A percentile compares a stretch with the other conserved stretches of the same genome.
Conservation (phyloP, 2,888 invertebrate species). For the Drosophila prolongata region DNA sequence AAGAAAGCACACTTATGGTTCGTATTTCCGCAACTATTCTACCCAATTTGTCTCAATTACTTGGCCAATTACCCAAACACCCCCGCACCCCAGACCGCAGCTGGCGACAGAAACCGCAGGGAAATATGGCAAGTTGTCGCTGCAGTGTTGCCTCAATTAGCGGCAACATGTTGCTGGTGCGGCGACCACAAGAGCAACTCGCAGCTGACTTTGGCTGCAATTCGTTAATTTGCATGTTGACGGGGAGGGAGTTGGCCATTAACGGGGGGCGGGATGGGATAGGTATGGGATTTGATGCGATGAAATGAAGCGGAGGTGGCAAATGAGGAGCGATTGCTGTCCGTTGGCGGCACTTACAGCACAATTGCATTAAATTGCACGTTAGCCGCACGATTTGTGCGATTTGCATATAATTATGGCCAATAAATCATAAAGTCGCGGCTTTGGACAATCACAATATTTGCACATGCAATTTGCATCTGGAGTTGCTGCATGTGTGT, state of each 20-base stretch:
- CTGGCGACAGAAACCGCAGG: constrained; percentile 31
- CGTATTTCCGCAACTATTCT: constrained; percentile 2
- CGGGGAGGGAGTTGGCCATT: constrained; percentile 19
- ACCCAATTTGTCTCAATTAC: constrained; percentile 23
- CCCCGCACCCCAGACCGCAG: constrained; percentile 4
- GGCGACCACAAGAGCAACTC: constrained; percentile 40
- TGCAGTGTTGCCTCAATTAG: constrained; percentile 55
- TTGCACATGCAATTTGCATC: constrained; percentile 57
- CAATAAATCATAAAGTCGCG: constrained; percentile 72
- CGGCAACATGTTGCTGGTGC: constrained; percentile 59
- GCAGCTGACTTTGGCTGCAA: constrained; percentile 44
- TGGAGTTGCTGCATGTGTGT: background rate
- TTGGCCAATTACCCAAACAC: constrained; percentile 17
- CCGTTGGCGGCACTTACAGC: constrained; percentile 59
- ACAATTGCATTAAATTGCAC: constrained; percentile 69
- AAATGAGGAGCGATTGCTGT: constrained; percentile 33
- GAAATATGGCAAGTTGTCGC: constrained; percentile 39
- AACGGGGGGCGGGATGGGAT: constrained; percentile 44
- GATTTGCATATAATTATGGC: constrained; percentile 67
- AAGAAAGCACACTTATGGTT: background rate
- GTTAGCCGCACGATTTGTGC: constrained; percentile 43
- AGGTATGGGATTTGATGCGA: constrained; percentile 19
- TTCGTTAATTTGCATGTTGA: constrained; percentile 69
- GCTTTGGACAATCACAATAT: constrained; percentile 77
- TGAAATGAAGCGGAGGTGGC: constrained; percentile 21